Evolutionary conservation across 2,113 vertebrate species (phyloP).

Genomic region (Plotosus lineatus): DNA sequence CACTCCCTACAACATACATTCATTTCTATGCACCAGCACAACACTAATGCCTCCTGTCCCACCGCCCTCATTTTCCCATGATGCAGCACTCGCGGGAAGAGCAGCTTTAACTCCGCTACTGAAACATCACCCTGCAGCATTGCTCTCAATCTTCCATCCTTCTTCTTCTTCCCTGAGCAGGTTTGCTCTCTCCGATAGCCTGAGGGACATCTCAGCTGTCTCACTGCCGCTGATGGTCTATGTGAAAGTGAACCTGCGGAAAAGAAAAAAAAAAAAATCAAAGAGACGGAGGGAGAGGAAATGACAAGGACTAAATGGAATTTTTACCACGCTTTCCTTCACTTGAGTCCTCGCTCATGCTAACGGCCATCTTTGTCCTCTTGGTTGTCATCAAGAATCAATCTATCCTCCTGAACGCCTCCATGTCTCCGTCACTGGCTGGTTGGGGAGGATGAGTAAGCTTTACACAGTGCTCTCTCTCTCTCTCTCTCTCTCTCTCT

Average conservation of each 20-base stretch:
- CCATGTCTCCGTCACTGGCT: background rate
- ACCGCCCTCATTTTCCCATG: background rate
- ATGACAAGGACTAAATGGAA: constrained; percentile 22
- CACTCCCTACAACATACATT: constrained; percentile 3
- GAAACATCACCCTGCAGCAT: constrained; percentile 22
- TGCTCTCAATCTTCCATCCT: constrained; percentile 9
- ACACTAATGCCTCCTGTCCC: background rate
- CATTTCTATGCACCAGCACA: constrained; percentile 6
- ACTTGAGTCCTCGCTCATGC: constrained; percentile 7
- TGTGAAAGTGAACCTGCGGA: constrained; percentile 10
- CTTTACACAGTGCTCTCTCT: constrained; percentile 64
- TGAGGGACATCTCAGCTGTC: constrained; percentile 11
- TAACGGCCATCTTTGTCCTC: constrained; percentile 45
- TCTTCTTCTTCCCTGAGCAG: constrained; percentile 34
- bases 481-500: background rate
- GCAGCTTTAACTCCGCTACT: background rate
- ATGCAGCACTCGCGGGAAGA: constrained; percentile 12
- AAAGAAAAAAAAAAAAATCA: constrained; percentile 28
- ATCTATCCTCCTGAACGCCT: constrained; percentile 31
- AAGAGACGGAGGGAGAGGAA: constrained; percentile 15
- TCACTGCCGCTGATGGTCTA: background rate
- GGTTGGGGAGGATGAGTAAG: constrained; percentile 62
- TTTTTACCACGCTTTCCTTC: constrained; percentile 4
- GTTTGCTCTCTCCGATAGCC: constrained; percentile 21
- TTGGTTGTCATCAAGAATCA: constrained; percentile 34